phyloP scores from a whole-genome alignment of 2,113 vertebrate genomes.

The Ifrita kowaldi region DNA sequence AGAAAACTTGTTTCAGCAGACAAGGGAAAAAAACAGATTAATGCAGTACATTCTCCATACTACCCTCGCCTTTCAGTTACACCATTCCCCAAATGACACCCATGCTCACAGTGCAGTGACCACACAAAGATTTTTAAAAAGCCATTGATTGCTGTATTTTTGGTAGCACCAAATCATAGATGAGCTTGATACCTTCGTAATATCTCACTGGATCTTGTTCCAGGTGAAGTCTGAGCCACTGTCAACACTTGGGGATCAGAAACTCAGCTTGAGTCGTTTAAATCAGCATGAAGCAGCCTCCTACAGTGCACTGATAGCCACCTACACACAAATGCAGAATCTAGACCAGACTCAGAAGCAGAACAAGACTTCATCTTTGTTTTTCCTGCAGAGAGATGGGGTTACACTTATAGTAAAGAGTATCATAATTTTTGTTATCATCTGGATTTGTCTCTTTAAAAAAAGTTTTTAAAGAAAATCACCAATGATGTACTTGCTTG shows the following conservation, averaged over 20 bases:
- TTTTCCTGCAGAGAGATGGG: background rate
- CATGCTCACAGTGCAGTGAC: background rate
- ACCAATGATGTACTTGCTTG: background rate
- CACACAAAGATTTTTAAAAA: background rate
- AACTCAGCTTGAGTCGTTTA: background rate
- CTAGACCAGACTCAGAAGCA: background rate
- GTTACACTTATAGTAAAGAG: background rate
- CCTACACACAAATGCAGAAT: background rate
- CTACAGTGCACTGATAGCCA: background rate
- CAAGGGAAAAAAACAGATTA: background rate
- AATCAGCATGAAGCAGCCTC: background rate
- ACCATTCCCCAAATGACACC: background rate
- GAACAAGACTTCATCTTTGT: background rate
- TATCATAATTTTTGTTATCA: background rate
- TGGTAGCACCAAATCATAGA: background rate
- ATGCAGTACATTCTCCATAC: background rate
- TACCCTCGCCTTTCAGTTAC: background rate
- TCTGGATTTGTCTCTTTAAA: background rate
- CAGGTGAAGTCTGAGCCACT: background rate
- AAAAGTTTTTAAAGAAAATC: background rate
- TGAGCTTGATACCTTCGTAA: background rate
- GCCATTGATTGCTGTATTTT: background rate
- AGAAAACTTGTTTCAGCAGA: background rate
- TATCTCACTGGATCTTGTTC: background rate
- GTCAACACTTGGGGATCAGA: background rate